A percentile compares a stretch with the other conserved stretches of the same genome.
Conservation (phyloP, 2,888 invertebrate species). For the Thera obeliscata region DNA sequence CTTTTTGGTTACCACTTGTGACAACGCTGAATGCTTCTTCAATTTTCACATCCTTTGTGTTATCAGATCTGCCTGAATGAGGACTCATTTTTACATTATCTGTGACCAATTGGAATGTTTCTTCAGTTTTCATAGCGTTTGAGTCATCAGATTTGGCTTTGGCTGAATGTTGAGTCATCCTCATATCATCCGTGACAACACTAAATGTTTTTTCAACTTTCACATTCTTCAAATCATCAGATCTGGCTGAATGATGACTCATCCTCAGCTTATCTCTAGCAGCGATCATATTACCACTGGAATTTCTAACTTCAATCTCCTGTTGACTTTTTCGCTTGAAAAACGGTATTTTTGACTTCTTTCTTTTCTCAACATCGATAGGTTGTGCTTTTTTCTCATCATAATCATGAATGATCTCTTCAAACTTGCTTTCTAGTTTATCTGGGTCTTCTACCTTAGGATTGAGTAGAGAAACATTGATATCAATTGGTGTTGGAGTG, state of each 20-base stretch:
- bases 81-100: background rate
- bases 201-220: no score
- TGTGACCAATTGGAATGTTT: no score
- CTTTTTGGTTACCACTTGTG: background rate
- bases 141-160: background rate
- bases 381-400: constrained; percentile 59
- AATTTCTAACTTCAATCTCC: constrained; percentile 31
- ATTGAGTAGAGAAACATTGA: constrained; percentile 51
- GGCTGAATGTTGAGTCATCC: background rate
- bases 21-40: no score
- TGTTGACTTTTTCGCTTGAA: constrained; percentile 62
- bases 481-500: constrained; percentile 28
- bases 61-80: background rate
- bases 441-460: constrained; percentile 62
- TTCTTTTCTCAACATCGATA: constrained; percentile 51
- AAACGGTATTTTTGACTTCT: constrained; percentile 65
- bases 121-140: no score
- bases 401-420: constrained; percentile 74
- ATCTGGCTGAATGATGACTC: constrained; percentile 31
- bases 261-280: constrained; percentile 40
- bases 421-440: constrained; percentile 67
- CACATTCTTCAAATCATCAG: constrained; percentile 9
- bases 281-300: constrained; percentile 41
- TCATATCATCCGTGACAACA: background rate
- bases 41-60: no score